phyloP scores from a whole-genome alignment of 2,113 vertebrate species.

The Astatotilapia flaviijosephi region DNA sequence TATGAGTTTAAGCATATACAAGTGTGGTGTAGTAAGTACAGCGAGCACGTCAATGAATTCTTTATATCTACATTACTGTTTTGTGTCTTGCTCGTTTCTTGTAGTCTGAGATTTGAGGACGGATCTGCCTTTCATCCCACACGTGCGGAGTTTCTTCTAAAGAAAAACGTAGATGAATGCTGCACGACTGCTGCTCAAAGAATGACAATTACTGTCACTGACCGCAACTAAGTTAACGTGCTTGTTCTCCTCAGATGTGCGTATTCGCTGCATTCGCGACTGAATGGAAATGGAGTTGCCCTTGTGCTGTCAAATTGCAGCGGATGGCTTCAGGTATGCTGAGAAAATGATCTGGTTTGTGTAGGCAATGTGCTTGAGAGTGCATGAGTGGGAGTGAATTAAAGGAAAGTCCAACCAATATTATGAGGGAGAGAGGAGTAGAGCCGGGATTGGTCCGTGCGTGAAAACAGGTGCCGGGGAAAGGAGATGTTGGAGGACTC shows the following conservation, averaged over 20 bases:
- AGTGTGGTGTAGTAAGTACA: not conserved
- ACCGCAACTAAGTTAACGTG: not conserved
- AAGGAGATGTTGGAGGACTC: slow-evolving; percentile 75
- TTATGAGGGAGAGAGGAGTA: not conserved
- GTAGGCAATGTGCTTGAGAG: slow-evolving; percentile 61
- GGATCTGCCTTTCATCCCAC: not conserved
- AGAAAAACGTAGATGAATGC: not conserved
- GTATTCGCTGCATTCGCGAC: not conserved
- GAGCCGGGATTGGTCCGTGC: slow-evolving; percentile 46
- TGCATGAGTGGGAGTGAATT: slow-evolving; percentile 76
- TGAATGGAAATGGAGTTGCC: slow-evolving; percentile 34
- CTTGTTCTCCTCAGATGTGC: not conserved
- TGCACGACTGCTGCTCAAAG: not conserved
- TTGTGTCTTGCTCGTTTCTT: not conserved
- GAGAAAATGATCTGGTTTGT: slow-evolving; percentile 71
- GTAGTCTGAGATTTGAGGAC: not conserved
- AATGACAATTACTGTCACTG: slow-evolving; percentile 28
- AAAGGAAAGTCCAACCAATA: slow-evolving; percentile 76
- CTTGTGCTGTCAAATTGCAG: slow-evolving; percentile 23
- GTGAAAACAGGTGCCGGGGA: slow-evolving; percentile 48
- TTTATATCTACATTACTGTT: not conserved
- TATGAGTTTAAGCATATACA: not conserved
- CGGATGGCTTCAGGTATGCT: slow-evolving; percentile 43
- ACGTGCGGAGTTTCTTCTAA: not conserved
- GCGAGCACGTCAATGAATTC: not conserved